phyloP scores from a whole-genome alignment of 2,113 vertebrate species.

The Dromiciops gliroides region DNA sequence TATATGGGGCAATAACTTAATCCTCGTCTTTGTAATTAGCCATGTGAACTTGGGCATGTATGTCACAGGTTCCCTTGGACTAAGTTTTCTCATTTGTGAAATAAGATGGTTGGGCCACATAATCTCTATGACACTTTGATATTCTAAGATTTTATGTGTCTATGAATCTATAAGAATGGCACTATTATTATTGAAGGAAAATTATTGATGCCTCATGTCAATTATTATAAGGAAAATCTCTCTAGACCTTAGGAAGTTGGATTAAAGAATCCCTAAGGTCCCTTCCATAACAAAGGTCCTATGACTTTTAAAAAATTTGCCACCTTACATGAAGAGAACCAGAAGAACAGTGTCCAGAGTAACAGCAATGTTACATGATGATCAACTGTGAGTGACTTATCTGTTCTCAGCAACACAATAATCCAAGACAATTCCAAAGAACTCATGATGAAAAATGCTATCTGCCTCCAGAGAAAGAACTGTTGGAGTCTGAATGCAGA shows the following conservation, averaged over 20 bases:
- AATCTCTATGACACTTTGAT: neutral
- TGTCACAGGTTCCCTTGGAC: neutral
- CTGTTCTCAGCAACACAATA: too few species aligned
- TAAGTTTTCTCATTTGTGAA: neutral
- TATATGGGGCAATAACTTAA: neutral
- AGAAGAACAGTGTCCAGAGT: too few species aligned
- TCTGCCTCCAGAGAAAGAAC: neutral
- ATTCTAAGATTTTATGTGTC: neutral
- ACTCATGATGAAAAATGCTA: too few species aligned
- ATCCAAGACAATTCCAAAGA: too few species aligned
- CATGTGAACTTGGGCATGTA: neutral
- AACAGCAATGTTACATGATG: too few species aligned
- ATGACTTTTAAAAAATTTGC: neutral
- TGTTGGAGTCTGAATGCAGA: neutral
- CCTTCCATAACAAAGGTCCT: neutral
- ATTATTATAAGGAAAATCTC: neutral
- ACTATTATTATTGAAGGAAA: neutral
- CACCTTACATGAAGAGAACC: too few species aligned
- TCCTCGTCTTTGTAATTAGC: neutral
- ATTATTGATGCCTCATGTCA: neutral
- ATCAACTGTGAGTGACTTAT: too few species aligned
- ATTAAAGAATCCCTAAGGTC: neutral
- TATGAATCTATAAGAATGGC: neutral
- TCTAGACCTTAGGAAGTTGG: neutral
- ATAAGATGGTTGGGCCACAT: neutral